These are phyloP conservation scores for Saccostrea echinata DNA, from an alignment of 1,140 invertebrate genomes.

Conservation along the genomic window DNA sequence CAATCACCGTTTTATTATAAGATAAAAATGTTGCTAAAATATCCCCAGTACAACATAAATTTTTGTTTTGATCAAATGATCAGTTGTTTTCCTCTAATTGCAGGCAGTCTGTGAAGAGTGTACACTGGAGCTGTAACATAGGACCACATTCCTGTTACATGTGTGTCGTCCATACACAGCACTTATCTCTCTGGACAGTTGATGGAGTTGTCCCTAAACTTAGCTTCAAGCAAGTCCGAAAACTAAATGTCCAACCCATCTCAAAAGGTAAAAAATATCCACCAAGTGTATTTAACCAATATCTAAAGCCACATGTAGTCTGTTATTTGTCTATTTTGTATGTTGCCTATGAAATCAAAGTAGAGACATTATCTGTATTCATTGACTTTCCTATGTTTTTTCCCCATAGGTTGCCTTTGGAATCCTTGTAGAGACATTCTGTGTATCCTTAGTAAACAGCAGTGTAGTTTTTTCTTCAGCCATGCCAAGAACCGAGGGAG, in stretches of 20 bases:
- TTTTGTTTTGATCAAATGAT: too few relatives aligned
- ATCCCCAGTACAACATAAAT: too few relatives aligned
- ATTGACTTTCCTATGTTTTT: not conserved
- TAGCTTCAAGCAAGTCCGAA: constrained; percentile 72
- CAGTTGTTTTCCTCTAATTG: not conserved
- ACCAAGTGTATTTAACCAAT: too few relatives aligned
- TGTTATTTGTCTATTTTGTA: not conserved
- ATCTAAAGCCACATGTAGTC: not conserved
- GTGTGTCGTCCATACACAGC: constrained; percentile 67
- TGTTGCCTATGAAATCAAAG: not conserved
- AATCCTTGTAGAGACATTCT: constrained; percentile 69
- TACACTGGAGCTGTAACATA: constrained; percentile 68
- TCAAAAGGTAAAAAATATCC: constrained; percentile 66
- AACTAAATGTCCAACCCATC: constrained; percentile 69
- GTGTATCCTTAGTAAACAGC: constrained; percentile 69
- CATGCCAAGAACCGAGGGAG: constrained; percentile 67
- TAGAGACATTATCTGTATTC: not conserved
- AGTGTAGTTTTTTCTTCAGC: constrained; percentile 71
- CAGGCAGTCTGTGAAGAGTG: constrained; percentile 57
- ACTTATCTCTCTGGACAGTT: constrained; percentile 71
- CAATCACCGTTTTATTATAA: too few relatives aligned
- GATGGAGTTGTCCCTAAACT: constrained; percentile 67
- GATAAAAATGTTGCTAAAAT: too few relatives aligned
- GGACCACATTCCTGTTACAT: constrained; percentile 62
- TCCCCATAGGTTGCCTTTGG: constrained; percentile 70